These are phyloP conservation scores for Andrena bucephala DNA, from an alignment of 2,888 invertebrate species.

Conservation along the genomic window DNA sequence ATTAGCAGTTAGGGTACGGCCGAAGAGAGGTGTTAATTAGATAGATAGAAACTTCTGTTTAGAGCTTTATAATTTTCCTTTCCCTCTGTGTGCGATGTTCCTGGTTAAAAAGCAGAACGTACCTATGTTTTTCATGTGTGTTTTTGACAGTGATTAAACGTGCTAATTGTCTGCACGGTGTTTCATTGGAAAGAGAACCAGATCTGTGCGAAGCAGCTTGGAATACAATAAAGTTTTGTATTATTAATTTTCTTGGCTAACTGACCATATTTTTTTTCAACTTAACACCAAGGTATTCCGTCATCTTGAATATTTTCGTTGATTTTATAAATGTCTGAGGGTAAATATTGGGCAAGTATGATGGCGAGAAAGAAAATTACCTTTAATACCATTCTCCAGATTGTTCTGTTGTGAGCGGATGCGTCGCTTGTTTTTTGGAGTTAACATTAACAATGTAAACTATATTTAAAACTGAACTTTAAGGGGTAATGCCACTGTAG, in stretches of 20 bases:
- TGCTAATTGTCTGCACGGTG: neutral
- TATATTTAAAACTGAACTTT: no score
- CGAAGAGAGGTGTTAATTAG: constrained; percentile 38
- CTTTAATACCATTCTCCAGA: no score
- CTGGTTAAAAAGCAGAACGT: neutral
- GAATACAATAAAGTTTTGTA: no score
- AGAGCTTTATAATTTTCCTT: constrained; percentile 2
- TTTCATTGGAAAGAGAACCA: neutral
- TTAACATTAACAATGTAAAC: no score
- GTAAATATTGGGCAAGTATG: no score
- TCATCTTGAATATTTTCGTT: no score
- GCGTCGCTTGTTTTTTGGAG: no score
- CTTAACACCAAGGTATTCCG: no score
- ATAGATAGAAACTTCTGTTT: constrained; percentile 39
- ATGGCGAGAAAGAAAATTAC: no score
- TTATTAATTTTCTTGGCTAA: neutral
- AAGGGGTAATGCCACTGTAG: no score
- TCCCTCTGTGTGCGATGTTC: neutral
- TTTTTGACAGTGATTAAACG: neutral
- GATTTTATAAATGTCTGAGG: no score
- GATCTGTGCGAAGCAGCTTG: neutral
- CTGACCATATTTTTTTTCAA: neutral
- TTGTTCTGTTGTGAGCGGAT: no score
- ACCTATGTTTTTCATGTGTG: neutral
- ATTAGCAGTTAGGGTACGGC: constrained; percentile 36